Base-by-base conservation (phyloP, 1,140 invertebrate genomes). In the Helicoverpa zea region DNA sequence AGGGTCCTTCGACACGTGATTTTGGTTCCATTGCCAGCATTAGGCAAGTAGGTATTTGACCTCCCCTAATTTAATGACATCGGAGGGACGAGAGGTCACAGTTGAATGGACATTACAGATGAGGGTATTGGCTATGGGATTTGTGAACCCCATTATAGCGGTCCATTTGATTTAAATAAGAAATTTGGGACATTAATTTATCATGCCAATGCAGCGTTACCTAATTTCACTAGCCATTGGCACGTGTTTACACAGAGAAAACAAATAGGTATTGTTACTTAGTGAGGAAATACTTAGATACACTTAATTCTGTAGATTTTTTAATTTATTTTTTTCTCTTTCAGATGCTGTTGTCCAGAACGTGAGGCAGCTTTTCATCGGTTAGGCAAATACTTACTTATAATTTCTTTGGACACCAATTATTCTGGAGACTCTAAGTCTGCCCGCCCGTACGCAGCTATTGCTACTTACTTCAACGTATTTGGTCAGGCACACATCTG, bases 121-220 rank as follows among this genome's bases (percentile, higher is more conserved):
- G 59, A 83, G 81, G 82, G 82, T 79, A 80, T 84, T 83, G 85
- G 85, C 16, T 79, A 47, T 75, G 80, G 51, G 80, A 79, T 85
- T 75, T 75, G 58, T 43, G 47, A 47, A 82, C 66, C 83, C 81
- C 74, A 83, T 82, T 84, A 83, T 79, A 79, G 75, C 78, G n/a
- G 77, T 79, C 80, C 80, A 81, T 88, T 81, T 84, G 74, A 86
- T 88, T 88, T 88, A 83, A 88, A 88, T 88, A 86, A 86, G 82
- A 83, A 88, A 88, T 74, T 78, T 47, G 59, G 49, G 43, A 12
- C 58, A 29, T 59, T 5, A 49, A 59, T 59, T 75, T 43, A 43
- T 7, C 35, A 43, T 43, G 35, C 9, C 35, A 35, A 35, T 35
- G 35, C 35, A 29, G 23, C 18, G 13, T 52, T 14, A 14, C 18